Evolutionary conservation across 2,113 vertebrate genomes (phyloP).

Genomic region (Chionomys nivalis): DNA sequence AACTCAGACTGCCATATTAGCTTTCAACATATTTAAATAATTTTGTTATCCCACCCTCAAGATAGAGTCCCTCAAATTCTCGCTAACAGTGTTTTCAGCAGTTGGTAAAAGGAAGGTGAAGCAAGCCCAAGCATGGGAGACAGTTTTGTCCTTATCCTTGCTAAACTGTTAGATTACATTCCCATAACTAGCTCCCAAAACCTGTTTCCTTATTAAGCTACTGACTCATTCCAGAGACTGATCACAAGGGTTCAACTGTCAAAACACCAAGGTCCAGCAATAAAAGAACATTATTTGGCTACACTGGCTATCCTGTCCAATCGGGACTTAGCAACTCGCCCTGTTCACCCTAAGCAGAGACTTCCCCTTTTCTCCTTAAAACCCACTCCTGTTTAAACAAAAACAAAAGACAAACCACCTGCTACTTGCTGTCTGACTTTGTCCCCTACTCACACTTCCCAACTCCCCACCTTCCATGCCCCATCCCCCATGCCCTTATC

Average conservation of each 20-base stretch:
- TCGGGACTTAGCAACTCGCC: background rate
- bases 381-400: background rate
- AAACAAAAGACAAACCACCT: background rate
- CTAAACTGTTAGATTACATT: background rate
- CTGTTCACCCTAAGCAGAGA: background rate
- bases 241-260: background rate
- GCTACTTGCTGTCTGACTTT: background rate
- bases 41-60: background rate
- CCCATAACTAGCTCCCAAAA: background rate
- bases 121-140: background rate
- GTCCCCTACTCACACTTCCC: background rate
- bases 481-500: background rate
- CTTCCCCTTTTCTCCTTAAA: background rate
- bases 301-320: background rate
- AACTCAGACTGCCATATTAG: background rate
- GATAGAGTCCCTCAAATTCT: background rate
- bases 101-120: background rate
- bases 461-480: too few species aligned
- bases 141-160: background rate
- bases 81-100: background rate
- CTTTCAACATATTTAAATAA: background rate
- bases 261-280: background rate
- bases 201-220: background rate
- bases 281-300: background rate
- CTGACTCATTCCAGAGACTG: background rate